Base-by-base conservation (phyloP, 2,888 invertebrate genomes). In the Hyppa rectilinea region DNA sequence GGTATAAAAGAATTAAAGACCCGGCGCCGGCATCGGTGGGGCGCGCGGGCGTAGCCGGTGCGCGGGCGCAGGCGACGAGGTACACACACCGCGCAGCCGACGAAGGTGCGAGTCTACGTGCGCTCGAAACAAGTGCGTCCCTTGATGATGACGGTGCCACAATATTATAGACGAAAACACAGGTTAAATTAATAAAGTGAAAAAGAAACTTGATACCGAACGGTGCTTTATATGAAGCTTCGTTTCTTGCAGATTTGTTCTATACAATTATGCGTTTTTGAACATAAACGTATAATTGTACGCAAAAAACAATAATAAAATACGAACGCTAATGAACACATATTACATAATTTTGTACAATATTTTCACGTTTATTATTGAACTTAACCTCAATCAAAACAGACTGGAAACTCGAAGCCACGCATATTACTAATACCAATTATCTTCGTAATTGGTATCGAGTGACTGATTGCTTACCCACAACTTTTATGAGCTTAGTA, bases 401-500 rank as follows among this genome's bases (percentile, higher is more conserved):
- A 29, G n/a, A 34, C 31, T 58, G 38, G 29, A 43, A 58, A 58
- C 50, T 61, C 29, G 34, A 71, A 52, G 45, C 56, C 36, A 23
- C 17, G 31, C 31, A 43, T 45, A 61, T 62, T 62, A 49, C 71
- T 29, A 71, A 36, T 6, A 47, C n/a, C n/a, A n/a, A n/a, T n/a
- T n/a, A n/a, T n/a, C n/a, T n/a, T n/a, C n/a, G n/a, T 58, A 62
- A 75, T 75, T 75, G 56, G 52, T 34, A 71, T 58, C 40, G 40
- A 71, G 23, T 62, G 62, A 53, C 50, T 71, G 62, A 75, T 58
- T 78, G 20, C 69, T 38, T 38, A 60, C 60, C 12, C 34, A n/a
- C 34, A 31, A 62, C n/a, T 77, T 58, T 47, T 23, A 62, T 55
- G 17, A 56, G 50, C 78, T 71, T 52, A 62, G 43, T 20, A 10